Base-by-base conservation (phyloP, 2,113 vertebrate species). In the Siniperca chuatsi region DNA sequence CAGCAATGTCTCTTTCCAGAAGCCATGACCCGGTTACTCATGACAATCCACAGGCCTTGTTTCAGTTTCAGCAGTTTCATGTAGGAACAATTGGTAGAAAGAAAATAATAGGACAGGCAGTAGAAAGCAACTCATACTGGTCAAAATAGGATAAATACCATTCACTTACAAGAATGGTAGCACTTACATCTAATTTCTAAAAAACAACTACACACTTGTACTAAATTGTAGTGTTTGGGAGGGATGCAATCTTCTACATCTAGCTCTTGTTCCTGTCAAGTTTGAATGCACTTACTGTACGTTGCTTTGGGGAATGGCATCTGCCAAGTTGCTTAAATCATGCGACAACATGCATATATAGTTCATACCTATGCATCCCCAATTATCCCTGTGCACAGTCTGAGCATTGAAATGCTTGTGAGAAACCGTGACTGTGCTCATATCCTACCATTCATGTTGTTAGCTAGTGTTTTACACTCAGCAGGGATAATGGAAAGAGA, bases 401-500 rank as follows among this genome's bases (percentile, higher is more conserved):
- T 61, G 29, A 23, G 60, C 10, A 23, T 6, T 62, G 18, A 37
- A 18, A 42, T 42, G 58, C 77, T 25, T 12, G 1, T 13, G 9
- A 37, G 42, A 48, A 37, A 60, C 48, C 2, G 2, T 8, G 60
- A 46, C 61, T 48, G 8, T 40, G 7, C 5, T 61, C 9, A 46
- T 33, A 6, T 44, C 8, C 6, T 15, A 2, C 23, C 12, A 16
- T 33, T 52, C 18, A 18, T 29, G 5, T 75, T 37, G 40, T 75
- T 58, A 48, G 68, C 12, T 29, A 0, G 15, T 46, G 54, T 62
- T 69, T 67, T 29, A 25, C 1, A 29, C 65, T 46, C 71, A n/a
- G 57, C 65, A 6, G 37, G 64, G 71, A 35, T 70, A 62, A 80
- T 5, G 68, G 57, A 58, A 64, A 35, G 55, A n/a, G 69, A 74